phyloP scores from a whole-genome alignment of 2,113 vertebrate genomes.

The Cariama cristata region DNA sequence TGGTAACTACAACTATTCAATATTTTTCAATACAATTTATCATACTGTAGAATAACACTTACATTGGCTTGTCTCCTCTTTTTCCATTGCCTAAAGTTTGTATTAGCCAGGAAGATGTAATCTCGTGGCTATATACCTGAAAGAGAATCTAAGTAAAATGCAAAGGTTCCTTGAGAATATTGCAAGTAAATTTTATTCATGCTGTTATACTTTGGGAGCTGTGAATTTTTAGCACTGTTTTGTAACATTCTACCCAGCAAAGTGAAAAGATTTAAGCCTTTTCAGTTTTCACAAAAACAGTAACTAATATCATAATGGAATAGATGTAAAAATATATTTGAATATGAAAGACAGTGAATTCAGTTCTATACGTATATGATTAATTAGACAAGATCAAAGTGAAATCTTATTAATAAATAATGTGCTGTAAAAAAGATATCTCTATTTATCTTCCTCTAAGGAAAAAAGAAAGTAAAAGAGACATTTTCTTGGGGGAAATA shows the following conservation, averaged over 20 bases:
- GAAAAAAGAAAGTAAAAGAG: background rate
- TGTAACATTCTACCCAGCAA: background rate
- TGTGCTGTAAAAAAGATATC: background rate
- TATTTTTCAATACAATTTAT: slow-evolving; percentile 10
- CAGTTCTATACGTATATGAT: background rate
- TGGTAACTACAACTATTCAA: slow-evolving; percentile 24
- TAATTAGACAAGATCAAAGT: background rate
- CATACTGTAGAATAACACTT: background rate
- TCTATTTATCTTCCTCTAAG: background rate
- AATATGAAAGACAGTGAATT: background rate
- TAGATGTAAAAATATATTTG: background rate
- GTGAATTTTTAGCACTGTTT: background rate
- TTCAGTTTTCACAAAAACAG: background rate
- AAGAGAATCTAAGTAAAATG: background rate
- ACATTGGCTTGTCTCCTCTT: background rate
- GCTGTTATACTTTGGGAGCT: background rate
- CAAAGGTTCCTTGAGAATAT: background rate
- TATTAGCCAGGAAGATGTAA: background rate
- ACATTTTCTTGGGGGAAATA: background rate
- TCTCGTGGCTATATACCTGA: background rate
- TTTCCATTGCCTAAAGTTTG: background rate
- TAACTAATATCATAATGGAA: background rate
- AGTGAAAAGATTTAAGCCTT: accelerated
- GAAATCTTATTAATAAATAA: background rate
- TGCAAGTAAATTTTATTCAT: background rate